phyloP scores from a whole-genome alignment of 2,797 vertebrate genomes.

The Natrix natrix region DNA sequence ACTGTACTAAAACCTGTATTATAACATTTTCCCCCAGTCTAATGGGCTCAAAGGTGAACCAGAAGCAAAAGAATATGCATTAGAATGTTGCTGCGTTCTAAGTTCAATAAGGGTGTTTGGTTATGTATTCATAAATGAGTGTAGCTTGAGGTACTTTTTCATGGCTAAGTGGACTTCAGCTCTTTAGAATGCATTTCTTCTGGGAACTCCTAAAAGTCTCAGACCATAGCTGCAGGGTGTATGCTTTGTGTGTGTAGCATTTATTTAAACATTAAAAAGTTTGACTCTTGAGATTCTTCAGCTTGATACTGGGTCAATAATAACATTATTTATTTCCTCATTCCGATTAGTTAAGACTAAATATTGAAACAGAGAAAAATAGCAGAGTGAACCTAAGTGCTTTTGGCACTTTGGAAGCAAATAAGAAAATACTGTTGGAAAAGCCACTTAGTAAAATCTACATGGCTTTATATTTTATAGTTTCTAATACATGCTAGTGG shows the following conservation, averaged over 20 bases:
- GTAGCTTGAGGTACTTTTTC: constrained; percentile 36
- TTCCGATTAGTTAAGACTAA: constrained; percentile 36
- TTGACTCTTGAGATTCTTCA: constrained; percentile 44
- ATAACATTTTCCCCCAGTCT: not conserved
- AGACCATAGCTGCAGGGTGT: constrained; percentile 43
- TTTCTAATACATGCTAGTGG: not conserved
- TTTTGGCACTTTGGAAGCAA: constrained; percentile 35
- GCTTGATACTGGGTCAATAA: constrained; percentile 43
- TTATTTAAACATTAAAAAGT: constrained; percentile 56
- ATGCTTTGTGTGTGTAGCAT: constrained; percentile 32
- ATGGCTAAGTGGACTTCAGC: constrained; percentile 16
- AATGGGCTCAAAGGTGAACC: not conserved
- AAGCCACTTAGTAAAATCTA: constrained; percentile 51
- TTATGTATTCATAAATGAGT: constrained; percentile 30
- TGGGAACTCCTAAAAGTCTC: constrained; percentile 53
- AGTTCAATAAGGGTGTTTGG: not conserved
- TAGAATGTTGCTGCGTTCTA: not conserved
- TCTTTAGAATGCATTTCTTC: constrained; percentile 50
- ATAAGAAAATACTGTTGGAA: constrained; percentile 51
- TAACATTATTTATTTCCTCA: constrained; percentile 21
- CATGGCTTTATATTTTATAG: constrained; percentile 45
- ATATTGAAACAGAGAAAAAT: constrained; percentile 28
- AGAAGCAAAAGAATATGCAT: not conserved
- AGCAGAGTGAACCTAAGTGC: constrained; percentile 50
- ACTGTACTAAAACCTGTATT: not conserved